Evolutionary conservation across 2,113 vertebrate species (phyloP), one percentile per base, ranked within the genome.

Genomic region (Atherinomorus stipes): DNA sequence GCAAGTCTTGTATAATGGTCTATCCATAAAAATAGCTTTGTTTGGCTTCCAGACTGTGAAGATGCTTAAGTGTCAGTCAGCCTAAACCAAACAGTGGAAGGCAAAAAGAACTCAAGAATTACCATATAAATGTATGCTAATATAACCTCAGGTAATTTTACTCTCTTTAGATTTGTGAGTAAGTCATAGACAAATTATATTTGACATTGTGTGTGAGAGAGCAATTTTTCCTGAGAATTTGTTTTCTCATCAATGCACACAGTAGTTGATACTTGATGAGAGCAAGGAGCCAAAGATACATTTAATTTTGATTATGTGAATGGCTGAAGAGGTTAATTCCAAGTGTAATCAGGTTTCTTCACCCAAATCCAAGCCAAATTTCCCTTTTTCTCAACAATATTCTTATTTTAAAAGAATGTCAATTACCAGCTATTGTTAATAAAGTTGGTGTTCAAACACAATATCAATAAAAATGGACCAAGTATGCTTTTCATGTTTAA

Each of bases 1-100:
- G 86, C 90, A 84, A 87, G 79, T 78, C 75, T 85, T 57, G 57
- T 90, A 89, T 90, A 90, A 93, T 91, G 82, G 80, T 80, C 85
- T 87, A 85, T 85, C 88, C 75, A 90, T 88, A 85, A 91, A 91
- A 92, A 92, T 83, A 89, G 89, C 90, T 89, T 90, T 89, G 88
- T 90, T 87, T 88, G 80, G 77, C 75, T 78, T 71, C 65, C 22
- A 53, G 59, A 53, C 66, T 54, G 68, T 71, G 76, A 71, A 42
- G 64, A 85, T 77, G 73, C 84, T 68, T 22, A 71, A 84, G 75
- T 80, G 87, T 92, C 89, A 84, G 76, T 90, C 85, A 89, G 76
- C 34, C 53, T 23, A 25, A 53, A 60, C 52, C 60, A 78, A 76
- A 78, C 68, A 70, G n/a, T 65, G 58, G 59, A 44, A 72, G 63